Base-by-base conservation (phyloP, 2,888 invertebrate genomes). In the Sinohyriopsis cumingii region DNA sequence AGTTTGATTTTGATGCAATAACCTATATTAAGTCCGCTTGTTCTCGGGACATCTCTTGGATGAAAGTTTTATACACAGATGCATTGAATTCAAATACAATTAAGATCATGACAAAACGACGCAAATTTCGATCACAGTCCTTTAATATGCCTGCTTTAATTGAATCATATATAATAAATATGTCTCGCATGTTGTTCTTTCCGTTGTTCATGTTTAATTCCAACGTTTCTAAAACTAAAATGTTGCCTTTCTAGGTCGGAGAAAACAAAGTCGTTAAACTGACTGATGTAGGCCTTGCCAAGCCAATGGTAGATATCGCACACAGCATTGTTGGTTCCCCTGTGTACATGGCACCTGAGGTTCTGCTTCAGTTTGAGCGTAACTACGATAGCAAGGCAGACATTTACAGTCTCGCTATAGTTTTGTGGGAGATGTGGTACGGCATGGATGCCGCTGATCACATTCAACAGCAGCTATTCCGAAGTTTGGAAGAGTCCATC, bases 391-490 rank as follows among this genome's bases (percentile, higher is more conserved):
- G 76, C 60, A 72, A 77, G 53, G 81, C 81, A 0, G 85, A 85
- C 61, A 81, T 84, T 28, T 81, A 71, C 67, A 70, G 80, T 59
- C 60, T 84, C 33, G 79, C 73, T 18, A 69, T 83, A 28, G 72
- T 85, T 25, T 63, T 83, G 53, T 85, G 85, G 84, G 84, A 85
- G 69, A 69, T 84, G 71, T 85, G 85, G 85, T 85, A 82, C 67
- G 84, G 85, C 12, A 66, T 71, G 22, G 81, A 81, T 62, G 81
- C 78, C 1, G 83, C 80, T 3, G 78, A 81, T 19, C 81, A 84
- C 62, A 78, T 84, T 20, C 68, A 74, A 24, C 61, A 71, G n/a
- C 69, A 73, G 28, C 64, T 78, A 3, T 72, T 71, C 59, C 71
- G 75, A 18, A 71, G 69, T 9, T 69, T 78, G n/a, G 82, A 84